Base-by-base conservation (phyloP, 2,797 vertebrate species). In the Furcifer pardalis region DNA sequence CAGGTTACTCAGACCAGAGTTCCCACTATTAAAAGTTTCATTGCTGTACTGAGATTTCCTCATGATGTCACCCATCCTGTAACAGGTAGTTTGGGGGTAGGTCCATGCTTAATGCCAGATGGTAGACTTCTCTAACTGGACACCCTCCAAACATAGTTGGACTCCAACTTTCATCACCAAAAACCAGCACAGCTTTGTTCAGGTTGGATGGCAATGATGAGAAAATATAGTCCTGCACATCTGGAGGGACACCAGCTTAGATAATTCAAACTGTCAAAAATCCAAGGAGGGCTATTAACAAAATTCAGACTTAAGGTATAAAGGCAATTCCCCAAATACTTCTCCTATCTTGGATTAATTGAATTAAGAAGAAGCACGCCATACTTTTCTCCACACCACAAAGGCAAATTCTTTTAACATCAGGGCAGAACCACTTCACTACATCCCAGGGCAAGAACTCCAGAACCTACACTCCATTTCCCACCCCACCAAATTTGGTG, bases 51-150 rank as follows among this genome's bases (percentile, higher is more conserved):
- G 77, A 84, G 84, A 91, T 82, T 8, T 89, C 92, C 85, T 88
- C 88, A 91, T 90, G 89, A 86, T 90, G 82, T 91, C 85, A 91
- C 86, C 91, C 92, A 90, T 84, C 88, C 91, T 81, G 81, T 74
- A 87, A 35, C n/a, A n/a, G n/a, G n/a, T 32, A 30, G n/a, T 86
- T 40, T 81, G 66, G 19, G 0, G 35, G 1, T 27, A 27, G 32
- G 60, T 76, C 83, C 72, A 86, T 12, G 83, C 2, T n/a, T 35
- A 90, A 0, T 72, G 78, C 60, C 56, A 49, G 30, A 63, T 35
- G 37, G 68, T 21, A 63, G 25, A 2, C 1, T 63, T 63, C 27
- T 30, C 62, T 9, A 7, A 6, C 8, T 46, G n/a, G 9, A 62
- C 10, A 23, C 32, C 32, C 4, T 59, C 74, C 49, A 77, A 32